These are phyloP conservation scores for Oxyruncus cristatus DNA, from an alignment of 2,113 vertebrate genomes.

Conservation along the genomic window DNA sequence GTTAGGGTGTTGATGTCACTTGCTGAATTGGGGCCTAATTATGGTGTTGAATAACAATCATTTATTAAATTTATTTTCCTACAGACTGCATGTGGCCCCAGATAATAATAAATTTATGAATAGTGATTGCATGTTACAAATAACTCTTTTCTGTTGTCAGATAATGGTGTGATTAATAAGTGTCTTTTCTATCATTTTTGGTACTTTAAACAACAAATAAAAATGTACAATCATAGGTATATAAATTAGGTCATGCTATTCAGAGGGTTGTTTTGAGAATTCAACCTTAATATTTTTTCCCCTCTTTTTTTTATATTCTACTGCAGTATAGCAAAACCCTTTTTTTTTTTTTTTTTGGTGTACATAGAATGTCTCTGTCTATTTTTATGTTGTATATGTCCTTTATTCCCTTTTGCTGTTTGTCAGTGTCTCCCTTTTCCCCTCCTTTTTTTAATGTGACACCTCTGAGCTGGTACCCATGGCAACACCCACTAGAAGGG, in stretches of 20 bases:
- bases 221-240: background rate
- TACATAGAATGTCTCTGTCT: slow-evolving; percentile 47
- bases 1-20: background rate
- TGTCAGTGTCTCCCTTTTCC: slow-evolving; percentile 47
- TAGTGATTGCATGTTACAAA: background rate
- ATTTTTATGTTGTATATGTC: slow-evolving; percentile 31
- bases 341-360: background rate
- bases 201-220: background rate
- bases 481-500: slow-evolving; percentile 66
- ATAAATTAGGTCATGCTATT: background rate
- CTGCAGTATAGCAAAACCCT: background rate
- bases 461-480: slow-evolving; percentile 76
- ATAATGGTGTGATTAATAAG: background rate
- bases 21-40: background rate
- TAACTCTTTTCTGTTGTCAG: background rate
- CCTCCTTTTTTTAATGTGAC: slow-evolving; percentile 41
- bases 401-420: slow-evolving; percentile 57
- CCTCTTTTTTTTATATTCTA: slow-evolving; percentile 23
- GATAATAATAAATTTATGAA: background rate
- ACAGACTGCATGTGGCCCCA: background rate
- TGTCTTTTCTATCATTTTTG: background rate
- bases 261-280: slow-evolving; percentile 41
- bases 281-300: background rate
- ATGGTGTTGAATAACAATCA: background rate
- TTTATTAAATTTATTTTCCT: background rate